phyloP scores from a whole-genome alignment of 92 coral and sea anemone genomes.

The Parazoanthus atlanticus region DNA sequence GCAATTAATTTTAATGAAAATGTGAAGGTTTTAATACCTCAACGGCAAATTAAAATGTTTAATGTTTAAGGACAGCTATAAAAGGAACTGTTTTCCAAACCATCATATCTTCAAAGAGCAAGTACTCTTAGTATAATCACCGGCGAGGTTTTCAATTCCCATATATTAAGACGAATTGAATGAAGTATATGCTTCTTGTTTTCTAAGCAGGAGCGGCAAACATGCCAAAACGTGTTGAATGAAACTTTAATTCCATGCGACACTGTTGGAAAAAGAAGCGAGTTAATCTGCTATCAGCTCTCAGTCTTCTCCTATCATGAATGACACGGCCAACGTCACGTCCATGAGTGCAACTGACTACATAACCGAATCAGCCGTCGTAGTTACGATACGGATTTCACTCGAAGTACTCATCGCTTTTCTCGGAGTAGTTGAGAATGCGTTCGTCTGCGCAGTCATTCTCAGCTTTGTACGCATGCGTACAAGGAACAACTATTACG shows the following conservation, averaged over 20 bases:
- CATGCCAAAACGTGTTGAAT: neutral
- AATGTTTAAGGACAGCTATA: too few species aligned
- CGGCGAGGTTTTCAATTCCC: neutral
- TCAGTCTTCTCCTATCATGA: neutral
- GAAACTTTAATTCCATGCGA: neutral
- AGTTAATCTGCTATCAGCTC: neutral
- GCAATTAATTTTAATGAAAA: neutral
- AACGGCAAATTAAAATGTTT: too few species aligned
- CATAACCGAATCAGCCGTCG: conserved; percentile 15
- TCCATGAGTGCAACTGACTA: neutral
- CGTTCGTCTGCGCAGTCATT: conserved; percentile 47
- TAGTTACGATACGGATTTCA: conserved; percentile 30
- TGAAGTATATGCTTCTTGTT: too few species aligned
- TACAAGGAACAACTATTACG: conserved; percentile 49
- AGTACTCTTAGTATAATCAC: neutral
- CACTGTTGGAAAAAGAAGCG: neutral
- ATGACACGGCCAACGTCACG: neutral
- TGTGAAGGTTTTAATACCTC: neutral
- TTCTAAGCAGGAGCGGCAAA: neutral
- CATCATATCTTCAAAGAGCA: neutral
- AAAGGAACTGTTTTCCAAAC: neutral
- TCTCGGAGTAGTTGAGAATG: conserved; percentile 51
- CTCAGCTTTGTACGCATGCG: conserved; percentile 47
- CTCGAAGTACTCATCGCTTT: conserved; percentile 39
- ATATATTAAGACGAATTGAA: neutral